Evolutionary conservation across 2,797 vertebrate species (phyloP).

Genomic region (Crenuchus spilurus): DNA sequence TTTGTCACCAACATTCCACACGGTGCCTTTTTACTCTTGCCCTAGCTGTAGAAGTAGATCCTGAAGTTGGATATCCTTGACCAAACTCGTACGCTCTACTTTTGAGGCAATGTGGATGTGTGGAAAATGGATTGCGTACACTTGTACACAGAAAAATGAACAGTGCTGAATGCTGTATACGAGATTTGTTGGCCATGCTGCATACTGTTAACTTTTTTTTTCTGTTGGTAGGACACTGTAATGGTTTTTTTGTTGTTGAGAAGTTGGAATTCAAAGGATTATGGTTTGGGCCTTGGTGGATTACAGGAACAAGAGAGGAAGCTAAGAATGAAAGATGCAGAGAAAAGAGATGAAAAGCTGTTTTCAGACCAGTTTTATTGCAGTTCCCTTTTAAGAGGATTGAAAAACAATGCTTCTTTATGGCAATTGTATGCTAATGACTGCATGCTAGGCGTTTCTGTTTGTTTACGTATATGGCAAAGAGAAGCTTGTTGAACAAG

Average conservation of each 20-base stretch:
- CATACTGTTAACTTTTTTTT: constrained; percentile 27
- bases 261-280: constrained; percentile 17
- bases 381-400: constrained; percentile 75
- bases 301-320: constrained; percentile 62
- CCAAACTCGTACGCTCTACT: constrained; percentile 15
- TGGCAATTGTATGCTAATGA: constrained; percentile 71
- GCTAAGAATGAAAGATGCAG: constrained; percentile 64
- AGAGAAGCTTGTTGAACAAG: constrained; percentile 42
- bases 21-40: constrained; percentile 19
- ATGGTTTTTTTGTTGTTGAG: not conserved
- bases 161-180: not conserved
- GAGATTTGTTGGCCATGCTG: constrained; percentile 19
- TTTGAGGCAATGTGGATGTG: not conserved
- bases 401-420: constrained; percentile 75
- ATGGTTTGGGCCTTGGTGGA: constrained; percentile 47
- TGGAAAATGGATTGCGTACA: constrained; percentile 5
- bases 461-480: constrained; percentile 9
- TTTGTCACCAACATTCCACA: constrained; percentile 18
- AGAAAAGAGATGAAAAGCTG: constrained; percentile 67
- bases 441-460: constrained; percentile 61
- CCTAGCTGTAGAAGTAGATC: constrained; percentile 1
- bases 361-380: constrained; percentile 72
- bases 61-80: constrained; percentile 24
- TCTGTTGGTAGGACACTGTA: not conserved
- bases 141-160: not conserved